Conservation (phyloP, 2,888 invertebrate genomes). For the Embidobia sp. region DNA sequence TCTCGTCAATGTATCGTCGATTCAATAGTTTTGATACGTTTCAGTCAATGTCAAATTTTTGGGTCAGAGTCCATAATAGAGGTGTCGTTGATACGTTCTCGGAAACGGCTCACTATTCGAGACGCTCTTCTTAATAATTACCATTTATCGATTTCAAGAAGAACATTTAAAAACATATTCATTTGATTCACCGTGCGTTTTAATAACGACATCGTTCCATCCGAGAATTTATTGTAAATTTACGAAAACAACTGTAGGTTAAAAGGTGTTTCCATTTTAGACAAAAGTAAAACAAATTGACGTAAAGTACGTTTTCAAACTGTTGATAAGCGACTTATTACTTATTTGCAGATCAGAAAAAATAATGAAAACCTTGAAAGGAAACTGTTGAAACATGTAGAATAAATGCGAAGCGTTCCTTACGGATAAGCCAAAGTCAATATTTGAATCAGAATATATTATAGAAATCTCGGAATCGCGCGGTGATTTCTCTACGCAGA, state of each 20-base stretch:
- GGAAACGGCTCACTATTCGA: constrained; percentile 21
- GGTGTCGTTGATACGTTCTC: constrained; percentile 50
- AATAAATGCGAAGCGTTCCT: constrained; percentile 9
- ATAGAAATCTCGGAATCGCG: constrained; percentile 36
- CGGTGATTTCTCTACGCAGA: constrained; percentile 21
- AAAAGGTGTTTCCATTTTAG: too few relatives aligned
- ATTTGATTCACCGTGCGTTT: constrained; percentile 6
- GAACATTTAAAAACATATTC: constrained; percentile 20
- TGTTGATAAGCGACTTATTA: too few relatives aligned
- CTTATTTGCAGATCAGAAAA: not conserved
- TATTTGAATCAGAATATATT: constrained; percentile 54
- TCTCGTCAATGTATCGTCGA: constrained; percentile 6
- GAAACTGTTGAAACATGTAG: not conserved
- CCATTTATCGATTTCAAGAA: constrained; percentile 61
- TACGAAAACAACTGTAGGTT: not conserved
- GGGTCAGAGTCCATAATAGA: constrained; percentile 49
- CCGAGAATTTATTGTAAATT: not conserved
- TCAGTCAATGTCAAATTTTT: constrained; percentile 53
- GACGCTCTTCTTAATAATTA: constrained; percentile 51
- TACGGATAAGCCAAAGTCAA: constrained; percentile 27
- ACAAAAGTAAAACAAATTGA: too few relatives aligned
- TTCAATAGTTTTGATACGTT: constrained; percentile 50
- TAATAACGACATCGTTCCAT: constrained; percentile 21
- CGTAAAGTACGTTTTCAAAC: too few relatives aligned
- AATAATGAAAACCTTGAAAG: too few relatives aligned